A percentile compares a stretch with the other conserved stretches of the same genome.
These are phyloP conservation scores for Seira sanloemensis DNA, from an alignment of 2,888 invertebrate genomes.

Conservation along the genomic window DNA sequence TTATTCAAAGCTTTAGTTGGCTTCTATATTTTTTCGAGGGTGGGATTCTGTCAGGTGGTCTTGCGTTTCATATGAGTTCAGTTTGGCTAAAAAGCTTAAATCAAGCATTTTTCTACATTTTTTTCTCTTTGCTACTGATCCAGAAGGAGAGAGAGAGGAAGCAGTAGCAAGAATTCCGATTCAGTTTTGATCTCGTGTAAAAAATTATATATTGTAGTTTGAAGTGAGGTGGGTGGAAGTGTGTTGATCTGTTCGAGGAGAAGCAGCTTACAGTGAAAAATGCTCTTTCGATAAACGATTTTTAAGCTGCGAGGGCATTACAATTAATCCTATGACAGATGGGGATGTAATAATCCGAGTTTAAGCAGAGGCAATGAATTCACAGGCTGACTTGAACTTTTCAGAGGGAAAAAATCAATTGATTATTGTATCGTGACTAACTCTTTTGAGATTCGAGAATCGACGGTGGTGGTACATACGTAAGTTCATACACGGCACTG, in stretches of 20 bases:
- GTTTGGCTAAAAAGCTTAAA: not conserved
- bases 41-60: constrained; percentile 58
- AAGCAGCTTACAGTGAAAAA: constrained; percentile 1
- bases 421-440: constrained; percentile 31
- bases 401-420: constrained; percentile 38
- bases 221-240: not conserved
- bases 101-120: not conserved
- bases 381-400: not conserved
- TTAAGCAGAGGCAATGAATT: not conserved
- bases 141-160: not conserved
- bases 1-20: constrained; percentile 16
- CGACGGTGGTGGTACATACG: no score
- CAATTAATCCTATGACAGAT: constrained; percentile 51
- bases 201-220: constrained; percentile 14
- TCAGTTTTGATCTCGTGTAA: not conserved
- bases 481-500: no score
- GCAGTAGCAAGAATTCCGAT: constrained; percentile 8
- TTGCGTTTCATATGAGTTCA: constrained; percentile 13
- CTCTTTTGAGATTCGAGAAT: not conserved
- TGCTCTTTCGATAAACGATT: constrained; percentile 27
- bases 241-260: not conserved
- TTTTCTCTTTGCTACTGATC: not conserved
- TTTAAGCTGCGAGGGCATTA: constrained; percentile 48
- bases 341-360: constrained; percentile 27
- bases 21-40: constrained; percentile 20